Conservation (phyloP, 2,888 invertebrate genomes). For the Pollenia amentaria region DNA sequence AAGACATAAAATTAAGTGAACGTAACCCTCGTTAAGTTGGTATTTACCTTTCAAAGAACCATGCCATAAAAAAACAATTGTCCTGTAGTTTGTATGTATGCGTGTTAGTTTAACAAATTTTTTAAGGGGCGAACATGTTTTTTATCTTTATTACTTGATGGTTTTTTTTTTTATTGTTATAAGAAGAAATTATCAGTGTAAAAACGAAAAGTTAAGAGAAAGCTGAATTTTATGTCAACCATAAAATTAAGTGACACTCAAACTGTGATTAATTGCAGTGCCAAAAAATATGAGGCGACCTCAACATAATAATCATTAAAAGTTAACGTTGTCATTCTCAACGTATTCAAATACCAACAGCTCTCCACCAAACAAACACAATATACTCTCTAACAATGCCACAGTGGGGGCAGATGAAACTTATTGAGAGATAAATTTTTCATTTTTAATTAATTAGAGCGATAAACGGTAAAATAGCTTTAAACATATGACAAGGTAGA, state of each 20-base stretch:
- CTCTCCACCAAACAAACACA: not conserved
- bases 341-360: conserved; percentile 1
- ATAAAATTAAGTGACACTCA: conserved; percentile 76
- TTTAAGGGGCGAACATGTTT: not conserved
- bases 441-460: too few relatives aligned
- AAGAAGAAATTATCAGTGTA: not conserved
- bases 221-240: conserved; percentile 69
- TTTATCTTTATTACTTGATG: conserved; percentile 53
- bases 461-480: too few relatives aligned
- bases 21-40: conserved; percentile 2
- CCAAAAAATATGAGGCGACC: conserved; percentile 62
- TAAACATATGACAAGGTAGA: too few relatives aligned
- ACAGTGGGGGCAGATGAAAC: not conserved
- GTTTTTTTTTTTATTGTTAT: not conserved
- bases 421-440: too few relatives aligned
- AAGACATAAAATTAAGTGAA: not conserved
- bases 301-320: conserved; percentile 74
- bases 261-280: conserved; percentile 75
- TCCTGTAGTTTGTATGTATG: not conserved
- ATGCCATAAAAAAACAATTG: conserved; percentile 66
- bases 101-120: conserved; percentile 30
- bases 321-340: conserved; percentile 54
- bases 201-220: not conserved
- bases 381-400: not conserved
- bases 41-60: conserved; percentile 15